phyloP scores from a whole-genome alignment of 92 coral and sea anemone genomes.

The Heteractis magnifica region DNA sequence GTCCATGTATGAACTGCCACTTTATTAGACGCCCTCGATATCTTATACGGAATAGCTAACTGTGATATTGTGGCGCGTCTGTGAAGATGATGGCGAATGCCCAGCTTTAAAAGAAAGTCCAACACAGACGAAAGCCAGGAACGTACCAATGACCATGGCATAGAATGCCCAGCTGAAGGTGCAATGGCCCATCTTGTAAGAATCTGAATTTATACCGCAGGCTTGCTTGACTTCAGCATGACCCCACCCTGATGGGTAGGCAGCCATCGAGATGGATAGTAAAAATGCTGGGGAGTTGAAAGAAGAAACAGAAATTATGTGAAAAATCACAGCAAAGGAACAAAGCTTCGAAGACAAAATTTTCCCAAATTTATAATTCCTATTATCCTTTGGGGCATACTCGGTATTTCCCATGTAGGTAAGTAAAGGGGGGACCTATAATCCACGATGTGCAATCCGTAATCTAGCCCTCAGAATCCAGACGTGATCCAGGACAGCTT shows the following conservation, averaged over 20 bases:
- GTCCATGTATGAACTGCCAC: no score
- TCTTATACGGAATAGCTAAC: not conserved
- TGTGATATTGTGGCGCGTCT: not conserved
- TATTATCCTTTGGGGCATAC: no score
- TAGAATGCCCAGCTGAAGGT: constrained; percentile 78
- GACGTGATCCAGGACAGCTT: no score
- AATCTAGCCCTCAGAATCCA: no score
- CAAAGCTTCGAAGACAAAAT: not conserved
- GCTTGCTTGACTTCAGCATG: constrained; percentile 81
- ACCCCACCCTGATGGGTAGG: constrained; percentile 94
- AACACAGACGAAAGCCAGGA: constrained; percentile 61
- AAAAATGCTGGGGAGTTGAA: constrained; percentile 51
- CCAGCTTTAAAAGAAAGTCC: constrained; percentile 66
- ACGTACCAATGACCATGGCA: constrained; percentile 57
- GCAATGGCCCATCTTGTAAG: constrained; percentile 76
- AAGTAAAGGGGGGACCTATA: no score
- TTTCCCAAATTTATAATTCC: no score
- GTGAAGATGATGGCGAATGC: constrained; percentile 12
- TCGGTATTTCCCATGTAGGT: no score
- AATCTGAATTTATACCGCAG: constrained; percentile 67
- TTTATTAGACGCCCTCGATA: no score
- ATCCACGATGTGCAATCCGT: no score
- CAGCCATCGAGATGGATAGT: constrained; percentile 73
- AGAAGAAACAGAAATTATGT: not conserved
- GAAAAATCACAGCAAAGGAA: not conserved